Conservation (phyloP, 2,113 vertebrate species). For the Pardalotus punctatus region DNA sequence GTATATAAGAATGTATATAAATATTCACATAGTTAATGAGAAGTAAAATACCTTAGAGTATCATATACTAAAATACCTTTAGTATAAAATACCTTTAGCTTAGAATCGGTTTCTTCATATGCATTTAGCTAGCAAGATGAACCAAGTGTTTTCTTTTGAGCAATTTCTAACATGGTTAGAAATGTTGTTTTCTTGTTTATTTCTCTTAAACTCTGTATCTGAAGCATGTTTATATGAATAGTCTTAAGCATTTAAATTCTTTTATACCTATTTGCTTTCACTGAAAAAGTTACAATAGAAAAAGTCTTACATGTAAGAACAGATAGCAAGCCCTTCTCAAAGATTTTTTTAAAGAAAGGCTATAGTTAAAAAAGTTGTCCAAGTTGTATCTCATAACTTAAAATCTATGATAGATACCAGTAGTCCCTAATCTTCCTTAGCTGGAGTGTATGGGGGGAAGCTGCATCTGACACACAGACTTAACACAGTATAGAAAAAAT, state of each 20-base stretch:
- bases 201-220: neutral
- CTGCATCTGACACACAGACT: neutral
- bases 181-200: neutral
- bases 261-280: neutral
- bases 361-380: neutral
- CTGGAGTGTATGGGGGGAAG: accelerated
- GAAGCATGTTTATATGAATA: neutral
- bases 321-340: neutral
- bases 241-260: neutral
- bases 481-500: neutral
- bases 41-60: neutral
- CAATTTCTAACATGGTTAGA: neutral
- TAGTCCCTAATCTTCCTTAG: neutral
- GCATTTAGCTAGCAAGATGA: neutral
- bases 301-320: neutral
- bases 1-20: no score
- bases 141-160: neutral
- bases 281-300: neutral
- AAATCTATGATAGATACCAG: neutral
- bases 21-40: neutral
- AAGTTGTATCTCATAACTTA: neutral
- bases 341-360: neutral
- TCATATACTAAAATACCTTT: no score
- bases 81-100: neutral
- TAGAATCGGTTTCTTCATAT: neutral